Evolutionary conservation across 2,888 invertebrate species (phyloP).

Genomic region (Acronicta leporina): DNA sequence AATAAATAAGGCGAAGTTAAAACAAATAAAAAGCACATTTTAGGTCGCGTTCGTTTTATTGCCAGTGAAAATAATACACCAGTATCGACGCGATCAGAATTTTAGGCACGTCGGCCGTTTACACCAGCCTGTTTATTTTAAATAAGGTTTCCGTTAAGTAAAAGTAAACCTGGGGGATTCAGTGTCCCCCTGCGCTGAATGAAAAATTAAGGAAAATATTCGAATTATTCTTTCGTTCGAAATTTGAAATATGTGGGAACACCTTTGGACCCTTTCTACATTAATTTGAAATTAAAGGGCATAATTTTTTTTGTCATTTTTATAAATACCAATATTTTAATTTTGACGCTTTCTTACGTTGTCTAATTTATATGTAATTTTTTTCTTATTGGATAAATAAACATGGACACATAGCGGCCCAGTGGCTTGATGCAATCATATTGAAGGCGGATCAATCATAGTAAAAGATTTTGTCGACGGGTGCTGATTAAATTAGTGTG

Average conservation of each 20-base stretch:
- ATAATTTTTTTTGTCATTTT: conserved; percentile 33
- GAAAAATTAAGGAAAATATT: conserved; percentile 83
- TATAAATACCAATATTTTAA: conserved; percentile 11
- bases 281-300: conserved; percentile 41
- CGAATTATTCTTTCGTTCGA: conserved; percentile 65
- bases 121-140: conserved; percentile 86
- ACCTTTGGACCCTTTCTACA: conserved; percentile 35
- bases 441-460: conserved; percentile 40
- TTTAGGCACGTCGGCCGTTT: conserved; percentile 83
- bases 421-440: conserved; percentile 19
- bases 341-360: conserved; percentile 4
- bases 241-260: conserved; percentile 59
- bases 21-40: conserved; percentile 48
- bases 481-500: conserved; percentile 52
- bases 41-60: conserved; percentile 70
- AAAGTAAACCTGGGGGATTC: conserved; percentile 81
- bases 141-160: conserved; percentile 85
- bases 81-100: conserved; percentile 75
- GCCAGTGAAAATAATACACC: conserved; percentile 77
- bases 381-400: conserved; percentile 12
- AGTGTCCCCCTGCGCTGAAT: conserved; percentile 75
- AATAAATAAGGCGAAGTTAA: conserved; percentile 44
- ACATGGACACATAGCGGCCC: conserved; percentile 15
- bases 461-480: conserved; percentile 43
- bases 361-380: too few relatives aligned